A percentile compares a stretch with the other conserved stretches of the same genome.
Evolutionary conservation across 1,140 invertebrate species (phyloP).

Genomic region (Drosophila jambulina): DNA sequence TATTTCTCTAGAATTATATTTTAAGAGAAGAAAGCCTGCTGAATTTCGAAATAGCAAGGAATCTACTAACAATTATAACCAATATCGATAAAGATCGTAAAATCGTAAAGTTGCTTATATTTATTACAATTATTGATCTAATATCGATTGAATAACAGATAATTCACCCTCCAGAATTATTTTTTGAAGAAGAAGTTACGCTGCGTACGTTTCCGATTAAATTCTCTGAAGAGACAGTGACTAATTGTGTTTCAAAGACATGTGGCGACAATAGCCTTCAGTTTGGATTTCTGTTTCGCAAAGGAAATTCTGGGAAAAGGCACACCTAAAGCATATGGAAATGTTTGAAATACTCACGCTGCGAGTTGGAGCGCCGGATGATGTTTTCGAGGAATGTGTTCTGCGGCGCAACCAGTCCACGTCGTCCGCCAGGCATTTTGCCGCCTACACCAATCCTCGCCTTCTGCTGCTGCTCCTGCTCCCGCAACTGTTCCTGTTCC

Average conservation of each 20-base stretch:
- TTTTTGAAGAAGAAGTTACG: too few relatives aligned
- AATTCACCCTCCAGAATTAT: too few relatives aligned
- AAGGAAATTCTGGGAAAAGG: neutral
- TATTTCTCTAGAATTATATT: neutral
- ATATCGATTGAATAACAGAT: too few relatives aligned
- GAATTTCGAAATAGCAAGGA: neutral
- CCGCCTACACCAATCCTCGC: constrained; percentile 61
- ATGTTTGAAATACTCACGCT: constrained; percentile 92
- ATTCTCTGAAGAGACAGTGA: neutral
- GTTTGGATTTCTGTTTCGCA: neutral
- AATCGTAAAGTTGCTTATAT: too few relatives aligned
- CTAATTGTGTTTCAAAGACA: neutral
- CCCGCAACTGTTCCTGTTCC: neutral
- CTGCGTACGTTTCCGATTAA: neutral
- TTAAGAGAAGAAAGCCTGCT: neutral
- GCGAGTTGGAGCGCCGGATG: constrained; percentile 97
- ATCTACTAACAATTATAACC: neutral
- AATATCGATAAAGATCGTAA: too few relatives aligned
- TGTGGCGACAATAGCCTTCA: neutral
- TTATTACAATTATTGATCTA: neutral
- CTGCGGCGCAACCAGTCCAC: constrained; percentile 99
- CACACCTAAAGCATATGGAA: neutral
- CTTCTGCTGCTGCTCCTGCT: constrained; percentile 7
- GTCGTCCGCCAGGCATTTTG: constrained; percentile 96
- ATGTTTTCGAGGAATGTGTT: constrained; percentile 99